Conservation (phyloP, 2,797 vertebrate genomes). For the Anguilla anguilla region DNA sequence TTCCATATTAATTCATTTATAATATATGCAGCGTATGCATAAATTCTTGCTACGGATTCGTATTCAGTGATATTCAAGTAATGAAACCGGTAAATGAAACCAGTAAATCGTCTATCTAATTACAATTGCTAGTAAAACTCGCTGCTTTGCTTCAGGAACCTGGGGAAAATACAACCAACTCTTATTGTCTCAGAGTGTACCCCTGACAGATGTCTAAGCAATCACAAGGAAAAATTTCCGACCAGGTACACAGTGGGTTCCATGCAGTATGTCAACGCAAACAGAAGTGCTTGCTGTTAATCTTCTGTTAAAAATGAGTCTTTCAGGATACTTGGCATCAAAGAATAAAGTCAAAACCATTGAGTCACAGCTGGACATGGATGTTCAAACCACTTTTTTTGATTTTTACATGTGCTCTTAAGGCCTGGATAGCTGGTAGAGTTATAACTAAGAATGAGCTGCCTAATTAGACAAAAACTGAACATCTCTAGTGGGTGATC, state of each 20-base stretch:
- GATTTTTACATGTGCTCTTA: too few species aligned
- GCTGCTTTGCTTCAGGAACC: background rate
- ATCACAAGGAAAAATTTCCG: background rate
- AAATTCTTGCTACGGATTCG: background rate
- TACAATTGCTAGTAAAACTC: background rate
- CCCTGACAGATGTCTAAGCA: background rate
- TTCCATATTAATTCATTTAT: background rate
- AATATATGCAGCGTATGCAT: background rate
- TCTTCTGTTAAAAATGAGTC: too few species aligned
- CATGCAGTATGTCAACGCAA: too few species aligned
- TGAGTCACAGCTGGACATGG: too few species aligned
- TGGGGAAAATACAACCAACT: background rate
- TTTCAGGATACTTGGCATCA: too few species aligned
- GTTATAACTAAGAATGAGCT: too few species aligned
- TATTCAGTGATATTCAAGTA: background rate
- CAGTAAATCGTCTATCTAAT: background rate
- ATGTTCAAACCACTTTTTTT: too few species aligned
- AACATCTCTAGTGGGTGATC: background rate
- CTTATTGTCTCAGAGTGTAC: background rate
- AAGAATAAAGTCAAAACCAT: too few species aligned
- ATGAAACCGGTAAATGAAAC: background rate
- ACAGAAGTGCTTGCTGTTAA: too few species aligned
- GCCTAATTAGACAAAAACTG: background rate
- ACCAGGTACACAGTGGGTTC: too few species aligned
- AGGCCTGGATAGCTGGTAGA: too few species aligned